These are phyloP conservation scores for Trogon melanurus DNA, from an alignment of 2,113 vertebrate genomes.

Conservation along the genomic window DNA sequence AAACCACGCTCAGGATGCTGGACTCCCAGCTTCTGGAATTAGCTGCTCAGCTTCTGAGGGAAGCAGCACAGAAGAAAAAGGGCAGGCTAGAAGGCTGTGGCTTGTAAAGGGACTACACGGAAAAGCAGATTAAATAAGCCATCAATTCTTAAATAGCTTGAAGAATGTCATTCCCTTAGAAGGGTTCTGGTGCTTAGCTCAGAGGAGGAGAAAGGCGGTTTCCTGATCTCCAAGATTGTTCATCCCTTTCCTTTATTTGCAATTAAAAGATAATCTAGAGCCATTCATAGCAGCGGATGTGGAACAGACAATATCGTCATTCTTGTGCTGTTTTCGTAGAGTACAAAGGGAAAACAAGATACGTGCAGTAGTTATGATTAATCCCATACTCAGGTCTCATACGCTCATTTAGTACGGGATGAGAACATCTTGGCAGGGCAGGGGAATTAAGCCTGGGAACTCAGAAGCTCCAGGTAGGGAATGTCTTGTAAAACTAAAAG, in stretches of 20 bases:
- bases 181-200: neutral
- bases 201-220: neutral
- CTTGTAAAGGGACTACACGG: neutral
- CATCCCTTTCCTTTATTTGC: neutral
- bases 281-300: neutral
- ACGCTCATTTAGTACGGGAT: neutral
- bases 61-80: neutral
- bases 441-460: neutral
- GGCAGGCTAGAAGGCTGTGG: neutral
- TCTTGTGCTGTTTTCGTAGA: neutral
- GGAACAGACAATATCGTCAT: neutral
- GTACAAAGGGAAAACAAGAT: neutral
- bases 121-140: neutral
- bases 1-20: neutral
- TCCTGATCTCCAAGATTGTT: neutral
- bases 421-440: neutral
- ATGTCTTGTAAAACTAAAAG: neutral
- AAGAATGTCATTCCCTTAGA: neutral
- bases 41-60: neutral
- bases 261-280: neutral
- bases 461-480: neutral
- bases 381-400: neutral
- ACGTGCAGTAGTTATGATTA: neutral
- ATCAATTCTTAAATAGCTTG: neutral
- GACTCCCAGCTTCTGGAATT: neutral